phyloP scores from a whole-genome alignment of 2,888 invertebrate genomes.

The Ctenicera cuprea region DNA sequence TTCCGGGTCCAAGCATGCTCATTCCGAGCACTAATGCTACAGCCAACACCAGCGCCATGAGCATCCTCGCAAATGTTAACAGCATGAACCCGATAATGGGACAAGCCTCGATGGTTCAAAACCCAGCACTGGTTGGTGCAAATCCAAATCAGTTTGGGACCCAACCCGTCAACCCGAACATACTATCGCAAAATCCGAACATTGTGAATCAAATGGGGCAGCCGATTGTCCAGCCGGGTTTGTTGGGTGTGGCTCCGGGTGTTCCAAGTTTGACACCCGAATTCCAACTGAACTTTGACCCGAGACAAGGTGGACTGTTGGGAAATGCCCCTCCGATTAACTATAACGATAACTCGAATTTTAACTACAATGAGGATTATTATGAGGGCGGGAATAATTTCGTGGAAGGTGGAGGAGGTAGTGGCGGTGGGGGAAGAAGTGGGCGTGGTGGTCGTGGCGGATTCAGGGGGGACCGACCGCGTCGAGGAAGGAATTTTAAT shows the following conservation, averaged over 20 bases:
- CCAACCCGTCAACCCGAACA: conserved; percentile 75
- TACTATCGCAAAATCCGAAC: conserved; percentile 74
- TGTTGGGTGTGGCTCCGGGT: conserved; percentile 75
- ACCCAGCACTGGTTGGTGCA: conserved; percentile 34
- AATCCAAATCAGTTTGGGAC: conserved; percentile 67
- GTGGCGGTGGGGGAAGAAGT: conserved; percentile 7
- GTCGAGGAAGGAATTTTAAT: conserved; percentile 49
- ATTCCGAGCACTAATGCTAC: conserved; percentile 44
- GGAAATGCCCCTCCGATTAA: conserved; percentile 64
- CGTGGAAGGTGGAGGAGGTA: conserved; percentile 39
- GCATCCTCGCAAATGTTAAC: conserved; percentile 67
- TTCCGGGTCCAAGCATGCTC: conserved; percentile 60
- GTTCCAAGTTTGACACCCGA: conserved; percentile 66
- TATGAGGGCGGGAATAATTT: conserved; percentile 66
- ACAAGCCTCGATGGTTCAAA: conserved; percentile 45
- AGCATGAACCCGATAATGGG: conserved; percentile 57
- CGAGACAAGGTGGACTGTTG: conserved; percentile 66
- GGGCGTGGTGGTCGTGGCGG: conserved; percentile 34
- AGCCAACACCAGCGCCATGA: conserved; percentile 65
- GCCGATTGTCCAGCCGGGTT: conserved; percentile 73
- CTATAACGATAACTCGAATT: conserved; percentile 50
- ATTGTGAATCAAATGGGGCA: conserved; percentile 71
- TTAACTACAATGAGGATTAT: conserved; percentile 71
- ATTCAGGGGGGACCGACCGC: conserved; percentile 38
- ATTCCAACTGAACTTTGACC: conserved; percentile 70